phyloP scores from a whole-genome alignment of 1,140 invertebrate genomes.

The Drosophila nasuta region DNA sequence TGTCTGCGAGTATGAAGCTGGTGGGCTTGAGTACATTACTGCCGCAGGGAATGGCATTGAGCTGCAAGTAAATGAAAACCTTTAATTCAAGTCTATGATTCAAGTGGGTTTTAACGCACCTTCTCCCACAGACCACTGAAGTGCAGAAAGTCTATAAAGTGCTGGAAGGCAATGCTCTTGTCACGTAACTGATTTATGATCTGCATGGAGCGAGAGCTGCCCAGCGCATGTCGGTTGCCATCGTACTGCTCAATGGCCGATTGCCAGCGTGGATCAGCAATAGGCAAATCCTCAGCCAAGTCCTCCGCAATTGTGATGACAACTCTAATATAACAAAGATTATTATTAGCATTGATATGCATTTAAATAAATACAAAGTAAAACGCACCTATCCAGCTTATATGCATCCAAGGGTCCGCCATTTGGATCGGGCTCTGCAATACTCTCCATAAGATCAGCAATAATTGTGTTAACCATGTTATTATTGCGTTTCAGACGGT shows the following conservation, averaged over 20 bases:
- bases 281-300: slow-evolving; percentile 94
- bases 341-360: slow-evolving; percentile 25
- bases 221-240: slow-evolving; percentile 84
- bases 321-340: slow-evolving; percentile 80
- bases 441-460: slow-evolving; percentile 88
- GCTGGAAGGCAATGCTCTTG: slow-evolving; percentile 92
- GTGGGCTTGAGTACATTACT: slow-evolving; percentile 87
- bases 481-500: slow-evolving; percentile 86
- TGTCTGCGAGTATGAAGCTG: slow-evolving; percentile 89
- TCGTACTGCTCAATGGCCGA: slow-evolving; percentile 61
- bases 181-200: slow-evolving; percentile 93
- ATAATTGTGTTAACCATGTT: slow-evolving; percentile 89
- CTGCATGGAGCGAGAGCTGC: slow-evolving; percentile 91
- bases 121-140: slow-evolving; percentile 90
- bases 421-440: slow-evolving; percentile 80
- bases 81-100: background rate
- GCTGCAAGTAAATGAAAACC: slow-evolving; percentile 33
- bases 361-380: slow-evolving; percentile 86
- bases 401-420: slow-evolving; percentile 61
- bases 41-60: slow-evolving; percentile 86
- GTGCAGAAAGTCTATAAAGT: slow-evolving; percentile 92
- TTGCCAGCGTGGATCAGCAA: slow-evolving; percentile 94
- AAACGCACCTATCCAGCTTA: slow-evolving; percentile 65
- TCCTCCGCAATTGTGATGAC: slow-evolving; percentile 91
- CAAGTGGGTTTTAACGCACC: slow-evolving; percentile 79